Conservation (phyloP, 2,113 vertebrate genomes). For the Oreochromis niloticus region DNA sequence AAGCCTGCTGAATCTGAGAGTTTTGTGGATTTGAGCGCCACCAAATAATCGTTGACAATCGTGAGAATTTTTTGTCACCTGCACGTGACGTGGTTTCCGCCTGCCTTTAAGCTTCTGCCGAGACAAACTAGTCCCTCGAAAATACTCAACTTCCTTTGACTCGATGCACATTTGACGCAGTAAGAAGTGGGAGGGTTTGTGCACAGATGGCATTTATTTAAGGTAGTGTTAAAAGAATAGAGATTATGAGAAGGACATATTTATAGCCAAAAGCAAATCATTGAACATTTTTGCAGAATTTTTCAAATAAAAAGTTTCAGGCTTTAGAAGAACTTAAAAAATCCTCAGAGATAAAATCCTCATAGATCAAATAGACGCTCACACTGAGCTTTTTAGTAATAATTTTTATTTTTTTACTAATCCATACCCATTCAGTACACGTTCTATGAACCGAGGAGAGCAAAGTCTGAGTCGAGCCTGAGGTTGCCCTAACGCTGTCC, state of each 20-base stretch:
- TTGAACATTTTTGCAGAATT: fast-evolving
- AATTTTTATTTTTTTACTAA: fast-evolving
- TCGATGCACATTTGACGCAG: not conserved
- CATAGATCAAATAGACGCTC: not conserved
- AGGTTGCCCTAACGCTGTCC: not conserved
- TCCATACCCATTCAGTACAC: fast-evolving
- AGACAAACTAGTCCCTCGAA: not conserved
- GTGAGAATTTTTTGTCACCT: not conserved
- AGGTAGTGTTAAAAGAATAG: fast-evolving
- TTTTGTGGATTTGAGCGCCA: not conserved
- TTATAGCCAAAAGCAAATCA: not conserved
- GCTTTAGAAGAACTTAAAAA: not conserved
- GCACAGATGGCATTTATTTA: not conserved
- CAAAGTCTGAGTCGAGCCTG: fast-evolving
- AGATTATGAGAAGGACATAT: fast-evolving
- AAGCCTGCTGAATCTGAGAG: not conserved
- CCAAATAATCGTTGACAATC: not conserved
- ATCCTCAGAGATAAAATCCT: not conserved
- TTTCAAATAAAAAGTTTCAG: not conserved
- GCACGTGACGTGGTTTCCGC: not conserved
- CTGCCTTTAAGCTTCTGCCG: not conserved
- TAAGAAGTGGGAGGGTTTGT: not conserved
- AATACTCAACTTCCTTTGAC: not conserved
- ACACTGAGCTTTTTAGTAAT: not conserved
- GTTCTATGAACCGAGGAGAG: not conserved